phyloP scores from a whole-genome alignment of 2,113 vertebrate genomes.

The Xenopus laevis region DNA sequence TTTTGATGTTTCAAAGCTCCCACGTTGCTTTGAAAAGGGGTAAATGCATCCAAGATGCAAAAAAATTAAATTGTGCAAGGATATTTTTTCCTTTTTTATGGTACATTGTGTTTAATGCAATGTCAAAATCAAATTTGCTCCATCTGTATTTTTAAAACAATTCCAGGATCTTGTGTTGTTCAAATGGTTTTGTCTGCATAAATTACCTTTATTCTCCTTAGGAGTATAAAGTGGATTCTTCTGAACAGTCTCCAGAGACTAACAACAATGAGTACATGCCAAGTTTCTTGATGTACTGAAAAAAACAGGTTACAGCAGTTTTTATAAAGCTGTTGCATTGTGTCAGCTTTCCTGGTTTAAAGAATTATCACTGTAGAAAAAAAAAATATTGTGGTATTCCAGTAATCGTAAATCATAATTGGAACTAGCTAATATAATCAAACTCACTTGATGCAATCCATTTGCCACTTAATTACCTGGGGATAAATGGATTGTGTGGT shows the following conservation, averaged over 20 bases:
- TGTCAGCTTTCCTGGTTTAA: constrained; percentile 19
- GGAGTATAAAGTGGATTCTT: constrained; percentile 5
- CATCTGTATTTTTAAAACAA: too few relatives aligned
- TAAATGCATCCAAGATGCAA: too few relatives aligned
- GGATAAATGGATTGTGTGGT: constrained; percentile 38
- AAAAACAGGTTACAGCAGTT: constrained; percentile 17
- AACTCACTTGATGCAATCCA: constrained; percentile 37
- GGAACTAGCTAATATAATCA: constrained; percentile 37
- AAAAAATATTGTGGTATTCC: constrained; percentile 21
- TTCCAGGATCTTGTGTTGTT: too few relatives aligned
- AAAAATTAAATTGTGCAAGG: too few relatives aligned
- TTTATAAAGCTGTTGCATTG: constrained; percentile 6
- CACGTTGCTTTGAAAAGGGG: too few relatives aligned
- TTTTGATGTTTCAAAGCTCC: too few relatives aligned
- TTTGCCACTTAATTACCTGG: constrained; percentile 33
- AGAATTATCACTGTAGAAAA: constrained; percentile 30
- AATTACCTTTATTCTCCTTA: too few relatives aligned
- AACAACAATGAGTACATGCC: constrained; percentile 13
- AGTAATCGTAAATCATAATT: constrained; percentile 38
- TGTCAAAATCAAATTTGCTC: too few relatives aligned
- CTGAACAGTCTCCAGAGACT: constrained; percentile 1
- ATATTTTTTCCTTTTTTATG: too few relatives aligned
- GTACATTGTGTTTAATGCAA: too few relatives aligned
- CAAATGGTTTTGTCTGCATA: too few relatives aligned
- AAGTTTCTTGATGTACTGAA: constrained; percentile 16